A percentile compares a stretch with the other conserved stretches of the same genome.
These are phyloP conservation scores for Xylocopa sonorina DNA, from an alignment of 1,140 invertebrate species.

Conservation along the genomic window DNA sequence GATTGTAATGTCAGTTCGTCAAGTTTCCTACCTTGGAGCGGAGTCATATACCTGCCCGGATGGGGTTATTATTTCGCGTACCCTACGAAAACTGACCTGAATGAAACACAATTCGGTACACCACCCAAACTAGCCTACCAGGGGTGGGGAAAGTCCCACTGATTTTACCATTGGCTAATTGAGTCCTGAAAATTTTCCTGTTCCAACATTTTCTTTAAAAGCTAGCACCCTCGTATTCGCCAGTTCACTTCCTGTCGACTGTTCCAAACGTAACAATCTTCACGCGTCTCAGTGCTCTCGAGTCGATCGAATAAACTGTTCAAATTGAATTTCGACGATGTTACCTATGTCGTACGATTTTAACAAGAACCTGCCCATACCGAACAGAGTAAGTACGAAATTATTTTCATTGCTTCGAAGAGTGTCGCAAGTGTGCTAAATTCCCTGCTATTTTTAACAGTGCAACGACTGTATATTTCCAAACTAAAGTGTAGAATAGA, in stretches of 20 bases:
- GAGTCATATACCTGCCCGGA: no score
- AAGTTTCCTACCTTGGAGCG: no score
- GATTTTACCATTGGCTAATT: background rate
- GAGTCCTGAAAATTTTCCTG: background rate
- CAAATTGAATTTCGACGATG: background rate
- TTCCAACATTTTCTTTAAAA: constrained; percentile 1
- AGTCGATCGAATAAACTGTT: background rate
- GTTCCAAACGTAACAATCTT: no score
- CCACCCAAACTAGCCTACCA: background rate
- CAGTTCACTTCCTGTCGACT: background rate
- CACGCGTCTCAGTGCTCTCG: no score
- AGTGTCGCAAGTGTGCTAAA: no score
- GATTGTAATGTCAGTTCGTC: no score
- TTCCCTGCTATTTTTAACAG: no score
- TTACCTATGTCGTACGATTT: background rate
- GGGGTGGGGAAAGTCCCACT: background rate
- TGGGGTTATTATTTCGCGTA: background rate
- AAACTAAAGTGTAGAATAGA: no score
- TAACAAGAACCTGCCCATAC: no score
- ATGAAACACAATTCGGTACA: background rate
- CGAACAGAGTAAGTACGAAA: no score
- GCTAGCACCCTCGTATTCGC: background rate
- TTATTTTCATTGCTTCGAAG: no score
- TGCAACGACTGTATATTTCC: no score
- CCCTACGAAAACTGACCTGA: background rate